phyloP scores from a whole-genome alignment of 2,888 invertebrate species.

The Pherbina coryleti region DNA sequence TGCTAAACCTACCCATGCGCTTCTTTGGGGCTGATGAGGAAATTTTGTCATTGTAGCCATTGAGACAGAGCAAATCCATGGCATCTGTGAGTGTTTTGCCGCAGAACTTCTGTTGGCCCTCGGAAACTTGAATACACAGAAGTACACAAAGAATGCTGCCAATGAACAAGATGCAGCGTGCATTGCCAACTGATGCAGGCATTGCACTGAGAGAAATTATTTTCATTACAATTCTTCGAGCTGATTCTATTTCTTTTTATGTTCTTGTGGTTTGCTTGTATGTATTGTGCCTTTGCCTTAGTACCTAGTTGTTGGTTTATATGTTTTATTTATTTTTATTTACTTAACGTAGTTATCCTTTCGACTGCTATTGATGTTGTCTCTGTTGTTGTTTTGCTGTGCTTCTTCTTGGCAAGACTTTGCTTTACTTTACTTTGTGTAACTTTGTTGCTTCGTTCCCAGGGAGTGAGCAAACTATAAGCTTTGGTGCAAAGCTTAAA shows the following conservation, averaged over 20 bases:
- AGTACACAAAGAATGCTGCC: not conserved
- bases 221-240: not conserved
- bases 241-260: not conserved
- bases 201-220: not conserved
- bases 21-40: not conserved
- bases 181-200: not conserved
- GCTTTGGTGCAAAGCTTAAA: slow-evolving; percentile 3
- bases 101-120: slow-evolving; percentile 55
- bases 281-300: not conserved
- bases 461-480: not conserved
- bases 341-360: not conserved
- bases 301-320: not conserved
- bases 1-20: not conserved
- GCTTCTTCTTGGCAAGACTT: not conserved
- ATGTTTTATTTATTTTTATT: not conserved
- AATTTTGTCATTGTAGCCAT: slow-evolving; percentile 53
- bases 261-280: not conserved
- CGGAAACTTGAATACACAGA: slow-evolving; percentile 5
- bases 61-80: slow-evolving; percentile 53
- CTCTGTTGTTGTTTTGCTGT: not conserved
- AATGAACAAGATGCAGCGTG: not conserved
- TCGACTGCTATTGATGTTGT: not conserved
- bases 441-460: not conserved
- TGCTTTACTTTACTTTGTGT: not conserved
- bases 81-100: slow-evolving; percentile 53